Base-by-base conservation (phyloP, 2,888 invertebrate species). In the Oscheius sp. region DNA sequence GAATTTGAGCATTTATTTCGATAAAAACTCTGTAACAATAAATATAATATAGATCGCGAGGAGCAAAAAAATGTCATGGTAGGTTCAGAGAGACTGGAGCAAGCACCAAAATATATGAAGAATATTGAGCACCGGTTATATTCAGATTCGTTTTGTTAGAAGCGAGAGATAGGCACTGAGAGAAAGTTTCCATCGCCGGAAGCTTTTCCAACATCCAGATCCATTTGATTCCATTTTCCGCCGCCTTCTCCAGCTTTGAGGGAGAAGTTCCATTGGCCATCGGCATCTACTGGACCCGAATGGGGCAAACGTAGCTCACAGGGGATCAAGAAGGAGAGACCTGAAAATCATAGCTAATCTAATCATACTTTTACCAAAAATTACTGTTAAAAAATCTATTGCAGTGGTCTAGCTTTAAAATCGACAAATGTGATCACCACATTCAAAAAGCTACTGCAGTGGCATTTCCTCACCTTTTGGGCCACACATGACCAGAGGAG, bases 401-500 rank as follows among this genome's bases (percentile, higher is more conserved):
- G n/a, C n/a, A n/a, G n/a, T n/a, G n/a, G n/a, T n/a, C n/a, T n/a
- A n/a, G 37, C 10, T 37, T 37, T 10, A 0, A 15, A 37, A 15
- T 37, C 37, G 37, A 37, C 8, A 37, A 37, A 37, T 6, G 8
- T n/a, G 23, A 48, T 23, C 5, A 10, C n/a, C 3, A 1, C 25
- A 3, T 50, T 3, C 3, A n/a, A n/a, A n/a, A 27, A n/a, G n/a
- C n/a, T n/a, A n/a, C n/a, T n/a, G n/a, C n/a, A n/a, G n/a, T n/a
- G n/a, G n/a, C n/a, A 34, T 12, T 20, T 46, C 46, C n/a, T n/a
- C 8, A 76, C 75, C 90, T 89, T 94, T 94, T 27, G 96, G 96
- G 73, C 96, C 95, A 89, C 95, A 96, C 93, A 95, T 94, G 86
- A 96, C 95, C 85, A 95, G 90, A 71, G 95, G 95, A 84, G 94